Conservation (phyloP, 2,888 invertebrate genomes). For the Acanthococcus lagerstroemiae region DNA sequence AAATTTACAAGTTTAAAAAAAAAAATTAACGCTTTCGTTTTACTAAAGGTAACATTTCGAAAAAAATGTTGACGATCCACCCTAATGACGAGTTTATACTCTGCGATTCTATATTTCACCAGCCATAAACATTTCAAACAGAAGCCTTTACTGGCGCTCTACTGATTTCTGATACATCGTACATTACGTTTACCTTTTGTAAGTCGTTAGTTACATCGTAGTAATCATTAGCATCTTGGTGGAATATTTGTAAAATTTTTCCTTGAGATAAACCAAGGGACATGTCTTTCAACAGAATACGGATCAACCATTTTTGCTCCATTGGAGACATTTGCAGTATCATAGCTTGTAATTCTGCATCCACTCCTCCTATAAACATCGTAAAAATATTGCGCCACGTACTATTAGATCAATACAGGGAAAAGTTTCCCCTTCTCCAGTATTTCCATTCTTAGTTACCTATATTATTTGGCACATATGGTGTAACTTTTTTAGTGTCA, state of each 20-base stretch:
- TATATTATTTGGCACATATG: neutral
- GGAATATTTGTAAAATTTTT: slow-evolving; percentile 59
- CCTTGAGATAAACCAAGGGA: slow-evolving; percentile 63
- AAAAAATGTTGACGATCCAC: too few species aligned
- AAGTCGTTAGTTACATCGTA: slow-evolving; percentile 62
- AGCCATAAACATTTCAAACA: too few species aligned
- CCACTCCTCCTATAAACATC: slow-evolving; percentile 44
- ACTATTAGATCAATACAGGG: too few species aligned
- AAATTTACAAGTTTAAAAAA: too few species aligned
- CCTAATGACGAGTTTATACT: too few species aligned
- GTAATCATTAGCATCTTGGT: slow-evolving; percentile 67
- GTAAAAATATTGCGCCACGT: neutral
- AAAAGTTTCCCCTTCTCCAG: too few species aligned
- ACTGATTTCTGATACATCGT: neutral
- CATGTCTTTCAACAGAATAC: slow-evolving; percentile 77
- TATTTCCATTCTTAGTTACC: neutral
- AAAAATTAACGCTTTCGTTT: too few species aligned
- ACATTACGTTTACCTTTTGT: slow-evolving; percentile 46
- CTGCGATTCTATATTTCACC: too few species aligned
- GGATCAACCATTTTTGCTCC: slow-evolving; percentile 83
- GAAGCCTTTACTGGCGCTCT: too few species aligned
- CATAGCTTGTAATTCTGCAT: slow-evolving; percentile 55
- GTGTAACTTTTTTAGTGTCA: too few species aligned
- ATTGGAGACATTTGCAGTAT: slow-evolving; percentile 57
- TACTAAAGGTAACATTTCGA: too few species aligned